Percentiles rank a stretch among this genome's conserved stretches.
Evolutionary conservation across 64 coral and sea anemone species (phyloP).

Genomic region (Platygyra sinensis): DNA sequence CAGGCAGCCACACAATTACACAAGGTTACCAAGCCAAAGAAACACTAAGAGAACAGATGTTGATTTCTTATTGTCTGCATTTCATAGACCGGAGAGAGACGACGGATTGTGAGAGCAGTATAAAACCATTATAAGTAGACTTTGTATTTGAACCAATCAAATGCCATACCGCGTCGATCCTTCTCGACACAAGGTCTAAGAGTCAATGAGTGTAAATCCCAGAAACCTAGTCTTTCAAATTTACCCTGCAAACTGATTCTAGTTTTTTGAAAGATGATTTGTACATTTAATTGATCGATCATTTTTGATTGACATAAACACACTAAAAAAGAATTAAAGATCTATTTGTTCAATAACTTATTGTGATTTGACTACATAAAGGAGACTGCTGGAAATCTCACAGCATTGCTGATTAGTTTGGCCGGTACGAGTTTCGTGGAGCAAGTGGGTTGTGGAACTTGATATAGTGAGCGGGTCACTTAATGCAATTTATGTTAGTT

Average conservation of each 20-base stretch:
- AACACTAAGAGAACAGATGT: not conserved
- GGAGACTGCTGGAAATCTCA: too few relatives aligned
- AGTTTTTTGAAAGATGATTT: constrained; percentile 7
- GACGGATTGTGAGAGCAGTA: not conserved
- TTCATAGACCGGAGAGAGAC: not conserved
- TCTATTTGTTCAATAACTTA: not conserved
- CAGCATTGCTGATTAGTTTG: too few relatives aligned
- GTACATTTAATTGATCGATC: not conserved
- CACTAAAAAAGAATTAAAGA: not conserved
- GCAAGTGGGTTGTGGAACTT: too few relatives aligned
- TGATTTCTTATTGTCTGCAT: not conserved
- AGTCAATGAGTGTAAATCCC: too few relatives aligned
- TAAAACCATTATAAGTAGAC: not conserved
- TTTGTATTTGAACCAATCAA: too few relatives aligned
- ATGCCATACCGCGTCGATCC: too few relatives aligned
- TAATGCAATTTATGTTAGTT: too few relatives aligned
- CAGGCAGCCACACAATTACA: not conserved
- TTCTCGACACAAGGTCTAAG: too few relatives aligned
- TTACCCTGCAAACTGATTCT: not conserved
- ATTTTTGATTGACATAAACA: constrained; percentile 4
- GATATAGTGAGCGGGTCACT: too few relatives aligned
- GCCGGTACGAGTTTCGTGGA: too few relatives aligned
- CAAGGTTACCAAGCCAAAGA: constrained; percentile 1
- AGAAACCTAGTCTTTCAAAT: too few relatives aligned
- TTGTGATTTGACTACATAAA: not conserved